phyloP scores from a whole-genome alignment of 2,797 vertebrate genomes.

The Anas georgica region DNA sequence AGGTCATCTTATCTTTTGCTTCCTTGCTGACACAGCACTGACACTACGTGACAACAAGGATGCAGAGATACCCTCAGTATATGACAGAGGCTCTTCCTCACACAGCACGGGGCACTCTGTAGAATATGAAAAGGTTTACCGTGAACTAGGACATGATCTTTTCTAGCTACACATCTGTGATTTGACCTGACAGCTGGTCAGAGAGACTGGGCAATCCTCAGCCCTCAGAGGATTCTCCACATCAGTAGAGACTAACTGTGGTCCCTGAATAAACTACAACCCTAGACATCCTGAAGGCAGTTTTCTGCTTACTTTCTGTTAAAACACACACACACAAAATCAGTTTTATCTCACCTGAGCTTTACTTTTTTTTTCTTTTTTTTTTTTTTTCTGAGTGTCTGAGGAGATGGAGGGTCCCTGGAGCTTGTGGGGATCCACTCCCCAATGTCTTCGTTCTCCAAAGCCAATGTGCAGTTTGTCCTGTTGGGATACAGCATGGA shows the following conservation, averaged over 20 bases:
- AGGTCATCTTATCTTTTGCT: neutral
- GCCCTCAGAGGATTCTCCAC: neutral
- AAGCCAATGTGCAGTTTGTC: neutral
- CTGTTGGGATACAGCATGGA: neutral
- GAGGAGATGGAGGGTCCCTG: neutral
- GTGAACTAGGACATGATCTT: neutral
- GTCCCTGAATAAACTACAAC: neutral
- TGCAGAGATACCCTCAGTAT: neutral
- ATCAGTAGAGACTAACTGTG: no score
- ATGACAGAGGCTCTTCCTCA: neutral
- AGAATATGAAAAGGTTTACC: neutral
- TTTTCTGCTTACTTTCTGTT: neutral
- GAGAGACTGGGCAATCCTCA: neutral
- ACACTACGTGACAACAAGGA: neutral
- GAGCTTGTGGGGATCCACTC: neutral
- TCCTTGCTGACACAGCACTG: neutral
- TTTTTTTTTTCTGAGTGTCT: neutral
- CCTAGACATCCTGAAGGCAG: neutral
- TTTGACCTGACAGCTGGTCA: neutral
- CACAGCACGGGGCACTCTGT: neutral
- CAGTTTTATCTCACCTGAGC: neutral
- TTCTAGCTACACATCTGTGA: neutral
- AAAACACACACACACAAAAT: neutral
- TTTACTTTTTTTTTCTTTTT: neutral
- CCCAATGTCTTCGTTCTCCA: rapidly evolving